These are phyloP conservation scores for Oenanthe oenanthe DNA, from an alignment of 2,113 vertebrate species.

Conservation along the genomic window DNA sequence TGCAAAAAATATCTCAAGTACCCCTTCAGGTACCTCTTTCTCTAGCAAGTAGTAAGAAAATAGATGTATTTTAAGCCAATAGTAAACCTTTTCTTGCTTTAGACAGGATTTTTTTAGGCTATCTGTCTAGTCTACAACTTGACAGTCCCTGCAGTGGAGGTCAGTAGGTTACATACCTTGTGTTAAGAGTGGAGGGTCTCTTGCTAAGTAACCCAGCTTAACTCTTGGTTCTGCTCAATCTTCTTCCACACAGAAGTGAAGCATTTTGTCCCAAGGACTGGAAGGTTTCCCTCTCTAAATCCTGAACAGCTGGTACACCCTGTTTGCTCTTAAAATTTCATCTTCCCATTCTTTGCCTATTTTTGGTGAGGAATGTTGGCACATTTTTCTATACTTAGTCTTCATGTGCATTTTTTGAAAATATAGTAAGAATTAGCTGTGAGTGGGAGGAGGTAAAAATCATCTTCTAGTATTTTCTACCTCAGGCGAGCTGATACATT, in stretches of 20 bases:
- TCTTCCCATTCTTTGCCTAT: slow-evolving; percentile 70
- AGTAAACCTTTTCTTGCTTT: slow-evolving; percentile 10
- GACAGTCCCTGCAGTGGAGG: slow-evolving; percentile 28
- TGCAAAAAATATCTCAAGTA: neutral
- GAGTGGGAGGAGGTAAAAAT: slow-evolving; percentile 21
- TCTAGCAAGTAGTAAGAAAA: neutral
- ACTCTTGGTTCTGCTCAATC: neutral
- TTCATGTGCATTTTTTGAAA: slow-evolving; percentile 56
- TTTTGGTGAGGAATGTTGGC: slow-evolving; percentile 63
- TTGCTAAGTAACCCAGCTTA: slow-evolving; percentile 18
- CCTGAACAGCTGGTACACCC: slow-evolving; percentile 60
- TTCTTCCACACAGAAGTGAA: neutral
- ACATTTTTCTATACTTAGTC: slow-evolving; percentile 64
- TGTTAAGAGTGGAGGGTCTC: neutral
- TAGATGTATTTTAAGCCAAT: neutral
- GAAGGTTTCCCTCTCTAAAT: slow-evolving; percentile 45
- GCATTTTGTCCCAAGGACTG: slow-evolving; percentile 27
- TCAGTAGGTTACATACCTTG: slow-evolving; percentile 60
- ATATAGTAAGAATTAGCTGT: slow-evolving; percentile 37
- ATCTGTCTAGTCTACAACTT: slow-evolving; percentile 1
- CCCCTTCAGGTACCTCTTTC: neutral
- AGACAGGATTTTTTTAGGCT: slow-evolving; percentile 5
- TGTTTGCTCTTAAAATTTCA: slow-evolving; percentile 56
- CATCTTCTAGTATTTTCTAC: neutral
- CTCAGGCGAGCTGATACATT: neutral